Evolutionary conservation across 2,113 vertebrate genomes (phyloP), one percentile per base, ranked within the genome.

Genomic region (Sinosuthora webbiana): DNA sequence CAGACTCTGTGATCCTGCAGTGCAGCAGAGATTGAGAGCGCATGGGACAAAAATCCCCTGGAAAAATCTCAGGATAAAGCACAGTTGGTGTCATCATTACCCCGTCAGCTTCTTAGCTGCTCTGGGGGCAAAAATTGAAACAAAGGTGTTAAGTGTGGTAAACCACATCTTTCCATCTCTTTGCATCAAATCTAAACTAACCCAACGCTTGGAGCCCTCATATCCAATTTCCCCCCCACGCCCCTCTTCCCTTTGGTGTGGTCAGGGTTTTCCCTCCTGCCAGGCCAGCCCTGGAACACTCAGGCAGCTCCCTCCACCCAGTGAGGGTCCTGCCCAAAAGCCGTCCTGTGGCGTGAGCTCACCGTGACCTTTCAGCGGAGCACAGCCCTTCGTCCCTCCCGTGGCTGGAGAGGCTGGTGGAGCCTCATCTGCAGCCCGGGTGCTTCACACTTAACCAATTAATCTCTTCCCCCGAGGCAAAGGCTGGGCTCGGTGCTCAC

Each of bases 291-390:
- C 91, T 89, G 80, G 90, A 94, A 85, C 56, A 33, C 62, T 91
- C 74, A 71, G 77, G 76, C 91, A 94, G 69, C 87, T 93, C 86
- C 86, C 94, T 98, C 95, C 93, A 94, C 87, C 95, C 85, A 86
- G 90, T 15, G n/a, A 94, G 70, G 92, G 87, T 63, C 73, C 60
- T 94, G 89, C 94, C 92, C 86, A 97, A 95, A 96, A 83, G 20
- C 84, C 50, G 23, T 94, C 71, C 92, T 87, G 41, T 3, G 56
- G 77, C 5, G 69, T 86, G 95, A 96, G 81, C 90, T 97, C 89
- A 96, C 75, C 44, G 4, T 92, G 90, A 82, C 93, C 95, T 97
- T 95, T 91, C 91, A 78, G 94, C 63, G 69, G 39, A 78, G 85
- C 67, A 75, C 86, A 95, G 87, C 78, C 56, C 75, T 92, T 65